These are phyloP conservation scores for Ypsolopha sequella DNA, from an alignment of 2,888 invertebrate species.

Conservation along the genomic window DNA sequence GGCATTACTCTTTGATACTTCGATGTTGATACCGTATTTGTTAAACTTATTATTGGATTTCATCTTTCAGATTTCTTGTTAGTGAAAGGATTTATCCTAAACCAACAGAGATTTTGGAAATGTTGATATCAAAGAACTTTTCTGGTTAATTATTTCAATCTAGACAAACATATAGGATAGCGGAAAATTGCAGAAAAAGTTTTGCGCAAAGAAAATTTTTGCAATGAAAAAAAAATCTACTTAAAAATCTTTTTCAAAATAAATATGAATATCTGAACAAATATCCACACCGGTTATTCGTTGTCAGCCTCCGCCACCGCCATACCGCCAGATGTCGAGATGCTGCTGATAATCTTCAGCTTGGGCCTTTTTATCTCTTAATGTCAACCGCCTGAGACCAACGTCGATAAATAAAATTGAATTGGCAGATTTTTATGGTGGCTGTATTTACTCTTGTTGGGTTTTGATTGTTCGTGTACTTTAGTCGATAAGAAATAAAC, in stretches of 20 bases:
- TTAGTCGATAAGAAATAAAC: too few species aligned
- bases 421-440: not conserved
- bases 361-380: conserved; percentile 1
- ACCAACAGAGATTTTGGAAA: too few species aligned
- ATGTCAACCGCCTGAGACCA: not conserved
- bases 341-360: not conserved
- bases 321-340: not conserved
- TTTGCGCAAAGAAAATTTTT: not conserved
- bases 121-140: too few species aligned
- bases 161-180: too few species aligned
- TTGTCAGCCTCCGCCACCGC: not conserved
- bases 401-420: not conserved
- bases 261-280: not conserved
- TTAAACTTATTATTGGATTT: not conserved
- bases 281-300: not conserved
- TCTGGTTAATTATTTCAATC: too few species aligned
- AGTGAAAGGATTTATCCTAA: too few species aligned
- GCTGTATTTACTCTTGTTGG: too few species aligned
- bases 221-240: not conserved
- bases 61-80: too few species aligned
- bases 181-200: too few species aligned
- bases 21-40: not conserved
- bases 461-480: too few species aligned
- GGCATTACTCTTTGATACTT: not conserved
- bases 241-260: not conserved